Base-by-base conservation (phyloP, 2,797 vertebrate species). In the Atherinosoma microstoma region DNA sequence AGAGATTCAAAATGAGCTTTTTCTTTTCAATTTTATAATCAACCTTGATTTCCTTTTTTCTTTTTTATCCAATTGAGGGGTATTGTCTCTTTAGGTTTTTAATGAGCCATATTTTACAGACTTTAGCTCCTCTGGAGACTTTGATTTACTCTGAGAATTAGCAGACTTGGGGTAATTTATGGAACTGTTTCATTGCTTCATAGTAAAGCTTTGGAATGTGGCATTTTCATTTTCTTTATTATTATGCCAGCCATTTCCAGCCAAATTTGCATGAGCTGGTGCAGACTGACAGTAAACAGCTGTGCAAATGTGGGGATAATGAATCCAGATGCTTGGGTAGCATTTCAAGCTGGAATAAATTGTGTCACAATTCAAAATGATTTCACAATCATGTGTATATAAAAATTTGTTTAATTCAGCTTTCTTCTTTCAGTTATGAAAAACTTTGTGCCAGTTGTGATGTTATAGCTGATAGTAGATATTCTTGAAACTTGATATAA, bases 81-180 rank as follows among this genome's bases (percentile, higher is more conserved):
- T 70, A 1, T 42, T 67, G 78, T 86, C 78, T 67, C 68, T 84
- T 84, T 72, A 73, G 78, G 83, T 88, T 82, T 76, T 76, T 84
- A 84, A 84, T 82, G 70, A 87, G 53, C 69, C 70, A 64, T 82
- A 76, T 85, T 91, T 90, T 82, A 88, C 76, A 77, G 82, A 84
- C 86, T 84, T 79, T 78, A 79, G 79, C 73, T 88, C 69, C 75
- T 80, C 76, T 58, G 53, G 76, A 77, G 75, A 84, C 76, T 85
- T 90, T 87, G 84, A 92, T 90, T 90, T 85, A 85, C 76, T 79
- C 76, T 89, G 86, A 89, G 83, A 91, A 89, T 91, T 86, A 89
- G 78, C 87, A 90, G 89, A 89, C 81, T 86, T 85, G 75, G 89
- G 80, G 76, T 89, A 84, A 93, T 91, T 89, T 87, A 89, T 89